phyloP scores from a whole-genome alignment of 2,888 invertebrate genomes.

The Strigamia crassipes region DNA sequence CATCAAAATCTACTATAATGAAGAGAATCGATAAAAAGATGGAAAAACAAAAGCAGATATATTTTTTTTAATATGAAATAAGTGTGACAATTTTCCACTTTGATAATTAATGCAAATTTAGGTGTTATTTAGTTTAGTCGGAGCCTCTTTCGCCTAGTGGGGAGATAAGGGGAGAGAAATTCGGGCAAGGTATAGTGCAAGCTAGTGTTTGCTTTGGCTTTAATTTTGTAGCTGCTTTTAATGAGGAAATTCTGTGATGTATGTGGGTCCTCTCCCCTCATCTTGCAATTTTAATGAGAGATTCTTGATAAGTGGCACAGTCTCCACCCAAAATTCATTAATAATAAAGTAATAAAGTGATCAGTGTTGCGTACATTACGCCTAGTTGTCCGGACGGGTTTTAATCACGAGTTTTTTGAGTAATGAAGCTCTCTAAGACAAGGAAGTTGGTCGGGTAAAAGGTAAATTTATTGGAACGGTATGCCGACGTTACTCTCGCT shows the following conservation, averaged over 20 bases:
- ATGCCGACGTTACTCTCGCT: neutral
- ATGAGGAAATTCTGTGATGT: slow-evolving; percentile 46
- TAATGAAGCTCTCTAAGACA: neutral
- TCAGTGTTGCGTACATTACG: slow-evolving; percentile 42
- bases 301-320: slow-evolving; percentile 44
- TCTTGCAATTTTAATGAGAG: slow-evolving; percentile 46
- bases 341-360: slow-evolving; percentile 46
- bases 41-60: neutral
- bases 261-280: slow-evolving; percentile 33
- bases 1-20: neutral
- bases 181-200: slow-evolving; percentile 20
- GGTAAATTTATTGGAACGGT: slow-evolving; percentile 14
- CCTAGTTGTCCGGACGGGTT: slow-evolving; percentile 43
- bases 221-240: slow-evolving; percentile 42
- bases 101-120: neutral
- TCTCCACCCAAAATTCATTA: slow-evolving; percentile 46
- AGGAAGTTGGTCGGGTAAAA: slow-evolving; percentile 15
- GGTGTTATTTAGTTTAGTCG: slow-evolving; percentile 17
- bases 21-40: neutral
- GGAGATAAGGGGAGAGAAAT: neutral
- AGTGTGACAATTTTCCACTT: neutral
- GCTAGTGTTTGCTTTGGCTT: slow-evolving; percentile 32
- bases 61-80: neutral
- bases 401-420: slow-evolving; percentile 41
- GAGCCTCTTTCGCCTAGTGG: neutral